Conservation (phyloP, 2,888 invertebrate genomes). For the Cyrtodaria siliqua region DNA sequence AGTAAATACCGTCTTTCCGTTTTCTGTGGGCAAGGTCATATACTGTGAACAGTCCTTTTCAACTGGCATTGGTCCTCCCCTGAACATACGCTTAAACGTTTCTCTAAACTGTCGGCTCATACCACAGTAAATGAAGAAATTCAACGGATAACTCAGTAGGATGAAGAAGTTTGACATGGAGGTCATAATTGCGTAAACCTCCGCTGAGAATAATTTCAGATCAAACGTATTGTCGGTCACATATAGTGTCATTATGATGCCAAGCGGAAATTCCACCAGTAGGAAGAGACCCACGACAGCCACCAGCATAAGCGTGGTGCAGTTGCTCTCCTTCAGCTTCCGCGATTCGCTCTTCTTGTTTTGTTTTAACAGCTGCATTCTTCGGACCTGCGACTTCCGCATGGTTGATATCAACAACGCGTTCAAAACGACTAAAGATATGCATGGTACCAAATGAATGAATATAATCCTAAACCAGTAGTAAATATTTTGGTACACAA, state of each 20-base stretch:
- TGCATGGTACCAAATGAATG: constrained; percentile 96
- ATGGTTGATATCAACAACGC: constrained; percentile 94
- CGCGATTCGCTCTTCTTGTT: constrained; percentile 87
- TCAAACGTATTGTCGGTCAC: constrained; percentile 88
- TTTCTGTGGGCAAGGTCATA: constrained; percentile 82
- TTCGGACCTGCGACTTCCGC: constrained; percentile 92
- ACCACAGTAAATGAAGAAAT: constrained; percentile 98
- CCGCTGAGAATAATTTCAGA: constrained; percentile 61
- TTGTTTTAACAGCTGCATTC: constrained; percentile 92
- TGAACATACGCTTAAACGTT: constrained; percentile 94
- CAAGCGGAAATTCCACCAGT: constrained; percentile 87
- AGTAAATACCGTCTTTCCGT: constrained; percentile 75
- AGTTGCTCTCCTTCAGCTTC: constrained; percentile 84
- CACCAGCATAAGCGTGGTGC: constrained; percentile 86
- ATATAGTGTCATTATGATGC: constrained; percentile 89
- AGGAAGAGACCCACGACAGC: constrained; percentile 87
- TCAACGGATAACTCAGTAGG: constrained; percentile 95
- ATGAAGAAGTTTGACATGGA: constrained; percentile 95
- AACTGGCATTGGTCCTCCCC: constrained; percentile 83
- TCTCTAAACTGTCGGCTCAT: constrained; percentile 98
- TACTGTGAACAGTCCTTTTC: constrained; percentile 82
- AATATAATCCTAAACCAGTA: constrained; percentile 94
- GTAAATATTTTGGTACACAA: constrained; percentile 92
- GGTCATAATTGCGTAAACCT: constrained; percentile 74
- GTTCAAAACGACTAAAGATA: constrained; percentile 95